A percentile compares a stretch with the other conserved stretches of the same genome.
Conservation (phyloP, 2,113 vertebrate genomes). For the Podilymbus podiceps region DNA sequence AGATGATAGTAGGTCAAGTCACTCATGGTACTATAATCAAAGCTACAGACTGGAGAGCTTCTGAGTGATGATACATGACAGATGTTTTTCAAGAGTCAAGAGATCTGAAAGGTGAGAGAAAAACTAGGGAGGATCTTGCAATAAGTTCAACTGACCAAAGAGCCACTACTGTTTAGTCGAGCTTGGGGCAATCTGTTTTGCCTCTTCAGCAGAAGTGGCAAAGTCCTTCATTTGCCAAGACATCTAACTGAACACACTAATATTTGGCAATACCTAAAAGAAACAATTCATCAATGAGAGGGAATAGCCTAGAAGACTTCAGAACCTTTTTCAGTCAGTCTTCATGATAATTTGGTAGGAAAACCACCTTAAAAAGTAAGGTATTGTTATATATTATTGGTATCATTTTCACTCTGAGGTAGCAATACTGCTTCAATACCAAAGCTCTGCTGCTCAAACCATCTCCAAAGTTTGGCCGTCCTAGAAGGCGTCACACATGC, state of each 20-base stretch:
- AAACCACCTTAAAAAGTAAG: neutral
- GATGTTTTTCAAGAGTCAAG: neutral
- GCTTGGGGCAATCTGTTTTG: neutral
- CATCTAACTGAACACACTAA: neutral
- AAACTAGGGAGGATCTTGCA: neutral
- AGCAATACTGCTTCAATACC: neutral
- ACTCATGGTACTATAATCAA: neutral
- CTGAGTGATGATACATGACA: neutral
- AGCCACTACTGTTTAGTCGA: neutral
- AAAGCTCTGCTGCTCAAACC: neutral
- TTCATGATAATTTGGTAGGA: neutral
- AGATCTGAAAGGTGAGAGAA: neutral
- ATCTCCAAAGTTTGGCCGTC: neutral
- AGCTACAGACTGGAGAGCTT: neutral
- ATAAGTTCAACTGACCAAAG: neutral
- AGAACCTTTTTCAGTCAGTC: neutral
- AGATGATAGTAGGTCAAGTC: slow-evolving; percentile 18
- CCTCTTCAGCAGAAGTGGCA: neutral
- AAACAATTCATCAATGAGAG: neutral
- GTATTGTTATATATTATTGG: neutral
- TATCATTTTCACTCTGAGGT: neutral
- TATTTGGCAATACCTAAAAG: neutral
- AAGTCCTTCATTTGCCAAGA: neutral
- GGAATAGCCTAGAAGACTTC: neutral
- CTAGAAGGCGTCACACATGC: neutral